Conservation (phyloP, 2,888 invertebrate genomes). For the Drosophila gaucha region DNA sequence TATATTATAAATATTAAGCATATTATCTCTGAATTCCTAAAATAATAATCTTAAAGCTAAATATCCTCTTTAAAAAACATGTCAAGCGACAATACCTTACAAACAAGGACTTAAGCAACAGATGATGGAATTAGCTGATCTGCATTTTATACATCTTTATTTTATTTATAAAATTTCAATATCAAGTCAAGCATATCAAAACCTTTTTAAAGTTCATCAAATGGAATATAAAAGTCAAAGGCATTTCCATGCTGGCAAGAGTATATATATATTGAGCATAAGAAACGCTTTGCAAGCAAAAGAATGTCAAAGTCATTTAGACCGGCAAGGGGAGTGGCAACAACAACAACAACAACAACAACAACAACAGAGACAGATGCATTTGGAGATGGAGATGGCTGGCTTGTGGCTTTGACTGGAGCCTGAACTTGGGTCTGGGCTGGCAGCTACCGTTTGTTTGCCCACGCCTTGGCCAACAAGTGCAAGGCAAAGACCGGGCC, state of each 20-base stretch:
- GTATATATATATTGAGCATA: slow-evolving; percentile 35
- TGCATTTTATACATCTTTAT: too few species aligned
- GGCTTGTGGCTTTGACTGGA: slow-evolving; percentile 12
- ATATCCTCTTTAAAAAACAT: too few species aligned
- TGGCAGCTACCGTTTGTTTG: slow-evolving; percentile 72
- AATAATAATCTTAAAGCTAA: too few species aligned
- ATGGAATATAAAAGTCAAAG: background rate
- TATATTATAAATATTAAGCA: too few species aligned
- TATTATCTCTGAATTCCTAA: too few species aligned
- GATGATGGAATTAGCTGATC: background rate
- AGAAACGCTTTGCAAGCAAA: slow-evolving; percentile 39
- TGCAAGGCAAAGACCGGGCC: slow-evolving; percentile 61
- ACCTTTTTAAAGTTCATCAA: background rate
- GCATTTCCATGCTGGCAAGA: slow-evolving; percentile 8
- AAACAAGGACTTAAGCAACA: too few species aligned
- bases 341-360: slow-evolving; percentile 16
- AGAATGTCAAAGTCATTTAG: slow-evolving; percentile 82
- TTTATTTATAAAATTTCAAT: background rate
- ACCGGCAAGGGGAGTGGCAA: slow-evolving; percentile 36
- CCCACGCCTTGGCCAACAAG: slow-evolving; percentile 68
- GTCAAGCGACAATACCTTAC: too few species aligned
- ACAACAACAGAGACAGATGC: slow-evolving; percentile 50
- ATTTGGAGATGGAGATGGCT: slow-evolving; percentile 39
- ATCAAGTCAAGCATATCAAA: background rate
- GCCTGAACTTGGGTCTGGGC: slow-evolving; percentile 11